phyloP scores from a whole-genome alignment of 2,113 vertebrate species.

The Canis aureus region DNA sequence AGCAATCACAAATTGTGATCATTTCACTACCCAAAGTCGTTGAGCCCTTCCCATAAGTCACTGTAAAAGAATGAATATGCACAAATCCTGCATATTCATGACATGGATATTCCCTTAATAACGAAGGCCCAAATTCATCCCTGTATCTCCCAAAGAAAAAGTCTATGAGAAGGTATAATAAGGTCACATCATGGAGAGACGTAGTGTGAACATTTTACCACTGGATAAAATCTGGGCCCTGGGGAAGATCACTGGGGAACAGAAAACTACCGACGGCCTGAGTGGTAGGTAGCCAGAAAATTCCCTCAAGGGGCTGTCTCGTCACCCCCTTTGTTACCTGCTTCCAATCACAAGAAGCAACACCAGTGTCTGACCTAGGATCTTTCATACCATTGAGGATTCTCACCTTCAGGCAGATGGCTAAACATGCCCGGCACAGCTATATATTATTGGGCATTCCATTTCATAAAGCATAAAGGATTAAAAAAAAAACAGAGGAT shows the following conservation, averaged over 20 bases:
- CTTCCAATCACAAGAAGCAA: background rate
- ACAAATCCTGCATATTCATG: no score
- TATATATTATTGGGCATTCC: background rate
- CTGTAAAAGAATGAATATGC: background rate
- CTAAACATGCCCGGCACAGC: background rate
- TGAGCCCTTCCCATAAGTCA: background rate
- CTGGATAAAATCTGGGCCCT: background rate
- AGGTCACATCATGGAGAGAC: background rate
- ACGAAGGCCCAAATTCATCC: background rate
- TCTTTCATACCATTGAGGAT: background rate
- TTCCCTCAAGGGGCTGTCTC: background rate
- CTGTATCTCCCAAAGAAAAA: background rate
- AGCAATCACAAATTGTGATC: background rate
- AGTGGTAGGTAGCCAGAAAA: background rate
- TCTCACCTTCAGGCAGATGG: background rate
- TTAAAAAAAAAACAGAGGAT: background rate
- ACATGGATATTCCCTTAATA: background rate
- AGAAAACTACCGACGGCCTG: background rate
- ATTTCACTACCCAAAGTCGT: background rate
- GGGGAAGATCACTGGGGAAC: background rate
- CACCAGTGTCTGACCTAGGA: background rate
- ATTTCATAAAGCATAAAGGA: background rate
- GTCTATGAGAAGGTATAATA: background rate
- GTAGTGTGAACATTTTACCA: background rate
- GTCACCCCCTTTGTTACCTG: background rate